Percentiles rank a stretch among this genome's conserved stretches.
phyloP scores from a whole-genome alignment of 1,140 invertebrate genomes.

The Trinorchestia longiramus region DNA sequence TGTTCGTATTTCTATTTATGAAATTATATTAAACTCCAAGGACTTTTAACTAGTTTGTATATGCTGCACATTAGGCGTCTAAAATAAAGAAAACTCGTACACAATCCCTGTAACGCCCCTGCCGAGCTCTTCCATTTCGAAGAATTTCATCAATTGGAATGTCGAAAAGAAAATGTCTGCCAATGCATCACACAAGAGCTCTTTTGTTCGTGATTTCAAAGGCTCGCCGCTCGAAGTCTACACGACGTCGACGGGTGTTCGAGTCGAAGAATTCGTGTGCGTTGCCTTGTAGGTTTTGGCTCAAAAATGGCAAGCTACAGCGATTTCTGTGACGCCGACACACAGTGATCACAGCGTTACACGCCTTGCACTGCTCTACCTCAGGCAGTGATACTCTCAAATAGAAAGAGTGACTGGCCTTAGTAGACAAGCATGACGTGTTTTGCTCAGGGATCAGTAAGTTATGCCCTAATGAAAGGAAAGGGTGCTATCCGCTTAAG shows the following conservation, averaged over 20 bases:
- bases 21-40: background rate
- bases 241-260: slow-evolving; percentile 45
- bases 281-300: slow-evolving; percentile 46
- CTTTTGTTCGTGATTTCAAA: slow-evolving; percentile 52
- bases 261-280: slow-evolving; percentile 44
- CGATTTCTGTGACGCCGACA: slow-evolving; percentile 28
- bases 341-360: slow-evolving; percentile 4
- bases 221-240: slow-evolving; percentile 47
- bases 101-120: background rate
- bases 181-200: slow-evolving; percentile 25
- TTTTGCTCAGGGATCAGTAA: background rate
- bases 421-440: slow-evolving; percentile 4
- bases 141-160: slow-evolving; percentile 44
- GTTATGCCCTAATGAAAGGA: slow-evolving; percentile 33
- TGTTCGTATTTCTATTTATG: background rate
- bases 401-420: slow-evolving; percentile 18
- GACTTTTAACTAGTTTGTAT: background rate
- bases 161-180: slow-evolving; percentile 52
- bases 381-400: background rate
- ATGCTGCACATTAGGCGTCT: background rate
- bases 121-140: slow-evolving; percentile 23
- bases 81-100: background rate
- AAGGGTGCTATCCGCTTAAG: background rate
- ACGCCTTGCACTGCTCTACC: slow-evolving; percentile 16
- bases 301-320: slow-evolving; percentile 52